Base-by-base conservation (phyloP, 2,113 vertebrate genomes). In the Colius striatus region DNA sequence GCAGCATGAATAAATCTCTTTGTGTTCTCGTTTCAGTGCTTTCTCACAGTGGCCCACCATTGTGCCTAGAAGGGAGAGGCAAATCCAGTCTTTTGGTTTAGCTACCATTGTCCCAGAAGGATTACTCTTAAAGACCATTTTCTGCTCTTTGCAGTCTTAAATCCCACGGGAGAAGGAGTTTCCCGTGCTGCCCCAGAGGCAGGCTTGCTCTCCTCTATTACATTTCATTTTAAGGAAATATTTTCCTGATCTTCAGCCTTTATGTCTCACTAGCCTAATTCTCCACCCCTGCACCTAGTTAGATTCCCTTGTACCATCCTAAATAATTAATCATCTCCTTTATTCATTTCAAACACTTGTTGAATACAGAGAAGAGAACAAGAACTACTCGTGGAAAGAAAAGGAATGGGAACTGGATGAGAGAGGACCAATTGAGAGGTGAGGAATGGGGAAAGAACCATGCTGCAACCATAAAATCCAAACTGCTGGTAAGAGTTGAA, bases 201-300 rank as follows among this genome's bases (percentile, higher is more conserved):
- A 92, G 66, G 26, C 80, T 96, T 94, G 76, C 79, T 36, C 83
- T 90, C 41, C 83, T 90, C 93, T 87, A 72, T 93, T 95, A 94
- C 65, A 68, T 95, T 93, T 92, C 88, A 94, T 32, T 94, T 88
- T 93, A 88, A 89, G 92, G 96, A 95, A 97, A 97, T 97, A 92
- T 96, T 96, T 96, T 93, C 88, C 92, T 94, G 90, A 94, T 96
- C 96, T 96, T 92, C 93, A 81, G 92, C 93, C 94, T 88, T 95
- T 90, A 95, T 48, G 89, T 94, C 90, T 96, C 82, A 62, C 90
- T 91, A 53, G 85, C 87, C 96, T 96, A 96, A 96, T 96, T 96
- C 82, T 65, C 93, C 95, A 90, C 87, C 87, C 57, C 60, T 80
- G 85, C 92, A 97, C 82, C 84, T 88, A 95, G 63, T 90, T 94